Conservation (phyloP, 2,797 vertebrate species). For the Pseudocheirus occidentalis region DNA sequence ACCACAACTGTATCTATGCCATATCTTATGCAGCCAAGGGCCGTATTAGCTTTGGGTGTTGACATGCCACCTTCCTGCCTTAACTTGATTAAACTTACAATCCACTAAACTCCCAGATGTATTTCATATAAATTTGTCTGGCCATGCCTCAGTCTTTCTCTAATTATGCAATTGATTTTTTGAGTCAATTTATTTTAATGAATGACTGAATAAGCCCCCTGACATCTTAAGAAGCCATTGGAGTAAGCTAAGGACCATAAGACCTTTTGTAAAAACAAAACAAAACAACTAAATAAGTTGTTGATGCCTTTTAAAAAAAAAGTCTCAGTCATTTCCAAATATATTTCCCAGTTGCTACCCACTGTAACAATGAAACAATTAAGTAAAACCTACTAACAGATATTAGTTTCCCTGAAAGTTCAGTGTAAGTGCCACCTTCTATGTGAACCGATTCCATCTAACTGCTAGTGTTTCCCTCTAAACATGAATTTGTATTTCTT, state of each 20-base stretch:
- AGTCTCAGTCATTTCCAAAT: background rate
- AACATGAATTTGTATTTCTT: background rate
- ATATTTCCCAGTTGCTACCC: background rate
- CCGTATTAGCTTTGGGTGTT: background rate
- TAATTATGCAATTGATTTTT: background rate
- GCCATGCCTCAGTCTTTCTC: background rate
- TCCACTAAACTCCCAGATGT: background rate
- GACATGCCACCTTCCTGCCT: background rate
- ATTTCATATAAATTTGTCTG: background rate
- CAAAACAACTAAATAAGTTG: background rate
- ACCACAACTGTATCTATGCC: background rate
- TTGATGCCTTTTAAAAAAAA: background rate
- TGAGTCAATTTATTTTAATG: background rate
- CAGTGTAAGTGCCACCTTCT: background rate
- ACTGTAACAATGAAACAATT: background rate
- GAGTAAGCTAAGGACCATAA: background rate
- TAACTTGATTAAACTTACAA: background rate
- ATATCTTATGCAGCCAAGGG: background rate
- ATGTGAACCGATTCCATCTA: background rate
- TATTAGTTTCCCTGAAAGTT: background rate
- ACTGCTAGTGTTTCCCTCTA: background rate
- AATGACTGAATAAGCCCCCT: background rate
- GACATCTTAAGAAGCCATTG: background rate
- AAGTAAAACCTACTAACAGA: background rate
- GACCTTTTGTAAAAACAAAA: background rate